phyloP scores from a whole-genome alignment of 1,140 invertebrate genomes.

The Mesaphorura yosii region DNA sequence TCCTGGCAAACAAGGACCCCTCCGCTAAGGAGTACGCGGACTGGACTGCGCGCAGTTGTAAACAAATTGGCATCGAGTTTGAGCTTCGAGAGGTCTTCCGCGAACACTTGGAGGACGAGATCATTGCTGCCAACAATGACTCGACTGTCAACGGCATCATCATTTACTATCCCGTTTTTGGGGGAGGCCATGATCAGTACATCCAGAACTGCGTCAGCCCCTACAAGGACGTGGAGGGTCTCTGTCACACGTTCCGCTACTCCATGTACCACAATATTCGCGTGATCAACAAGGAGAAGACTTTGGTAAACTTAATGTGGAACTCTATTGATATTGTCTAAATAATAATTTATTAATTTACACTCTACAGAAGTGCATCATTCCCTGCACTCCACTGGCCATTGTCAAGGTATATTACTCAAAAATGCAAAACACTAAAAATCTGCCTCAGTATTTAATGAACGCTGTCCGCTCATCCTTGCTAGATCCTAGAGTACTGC shows the following conservation, averaged over 20 bases:
- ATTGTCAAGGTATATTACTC: slow-evolving; percentile 26
- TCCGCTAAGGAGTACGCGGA: slow-evolving; percentile 19
- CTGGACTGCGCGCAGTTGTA: slow-evolving; percentile 15
- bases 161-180: slow-evolving; percentile 26
- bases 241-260: slow-evolving; percentile 20
- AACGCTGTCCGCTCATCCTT: background rate
- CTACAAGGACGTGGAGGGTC: slow-evolving; percentile 26
- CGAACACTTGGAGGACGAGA: slow-evolving; percentile 22
- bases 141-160: slow-evolving; percentile 16
- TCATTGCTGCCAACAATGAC: slow-evolving; percentile 24
- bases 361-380: too few relatives aligned
- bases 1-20: slow-evolving; percentile 24
- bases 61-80: slow-evolving; percentile 18
- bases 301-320: too few relatives aligned
- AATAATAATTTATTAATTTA: too few relatives aligned
- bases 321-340: too few relatives aligned
- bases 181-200: slow-evolving; percentile 24
- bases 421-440: background rate
- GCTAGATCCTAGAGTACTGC: slow-evolving; percentile 21
- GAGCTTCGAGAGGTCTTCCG: slow-evolving; percentile 16
- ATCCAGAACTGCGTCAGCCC: slow-evolving; percentile 23
- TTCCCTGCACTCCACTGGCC: slow-evolving; percentile 27
- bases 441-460: background rate
- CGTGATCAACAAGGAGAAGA: slow-evolving; percentile 16
- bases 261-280: slow-evolving; percentile 29